Percentiles rank a stretch among this genome's conserved stretches.
Conservation (phyloP, 2,888 invertebrate genomes). For the Saturnia pavonia region DNA sequence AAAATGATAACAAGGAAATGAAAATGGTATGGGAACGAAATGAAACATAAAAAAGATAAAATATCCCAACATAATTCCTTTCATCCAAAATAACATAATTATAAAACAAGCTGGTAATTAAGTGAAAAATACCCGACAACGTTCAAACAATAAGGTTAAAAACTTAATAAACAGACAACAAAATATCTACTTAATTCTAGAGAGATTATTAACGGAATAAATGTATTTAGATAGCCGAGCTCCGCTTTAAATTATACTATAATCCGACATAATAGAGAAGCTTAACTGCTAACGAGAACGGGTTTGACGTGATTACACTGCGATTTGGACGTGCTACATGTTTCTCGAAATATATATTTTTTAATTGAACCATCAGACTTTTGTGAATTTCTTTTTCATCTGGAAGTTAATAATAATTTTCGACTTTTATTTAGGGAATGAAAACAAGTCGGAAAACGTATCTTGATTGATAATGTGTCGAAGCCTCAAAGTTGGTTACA, state of each 20-base stretch:
- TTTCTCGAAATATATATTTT: neutral
- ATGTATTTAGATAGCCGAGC: neutral
- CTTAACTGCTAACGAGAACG: neutral
- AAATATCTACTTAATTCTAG: neutral
- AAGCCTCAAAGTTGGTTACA: too few species aligned
- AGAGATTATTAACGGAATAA: slow-evolving; percentile 4
- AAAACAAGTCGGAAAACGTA: too few species aligned
- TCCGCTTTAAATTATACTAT: neutral
- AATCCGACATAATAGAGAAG: slow-evolving; percentile 9
- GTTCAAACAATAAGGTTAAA: neutral
- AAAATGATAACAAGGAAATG: too few species aligned
- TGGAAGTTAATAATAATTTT: neutral
- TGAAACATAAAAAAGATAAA: too few species aligned
- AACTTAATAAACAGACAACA: neutral
- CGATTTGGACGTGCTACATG: neutral
- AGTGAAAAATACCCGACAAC: neutral
- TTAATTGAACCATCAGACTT: neutral
- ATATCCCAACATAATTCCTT: neutral
- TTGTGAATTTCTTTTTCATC: neutral
- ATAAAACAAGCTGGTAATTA: neutral
- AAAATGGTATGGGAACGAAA: too few species aligned
- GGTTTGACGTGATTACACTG: neutral
- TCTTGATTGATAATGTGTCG: too few species aligned
- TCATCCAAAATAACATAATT: neutral
- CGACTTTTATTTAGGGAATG: neutral